Percentiles rank a stretch among this genome's conserved stretches.
These are phyloP conservation scores for Pissodes strobi DNA, from an alignment of 1,140 invertebrate genomes.

Conservation along the genomic window DNA sequence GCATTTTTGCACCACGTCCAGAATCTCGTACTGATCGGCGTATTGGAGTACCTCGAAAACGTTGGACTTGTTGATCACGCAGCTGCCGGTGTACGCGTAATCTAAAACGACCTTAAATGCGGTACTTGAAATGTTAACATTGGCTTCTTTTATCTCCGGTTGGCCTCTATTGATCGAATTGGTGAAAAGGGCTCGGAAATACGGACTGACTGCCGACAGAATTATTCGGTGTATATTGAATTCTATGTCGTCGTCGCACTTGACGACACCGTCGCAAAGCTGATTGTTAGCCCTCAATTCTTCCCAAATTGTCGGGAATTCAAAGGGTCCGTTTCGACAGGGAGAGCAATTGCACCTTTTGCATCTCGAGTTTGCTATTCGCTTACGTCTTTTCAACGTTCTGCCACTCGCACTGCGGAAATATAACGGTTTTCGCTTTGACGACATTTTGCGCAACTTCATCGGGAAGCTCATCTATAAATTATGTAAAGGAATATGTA, in stretches of 20 bases:
- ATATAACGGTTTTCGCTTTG: slow-evolving; percentile 1
- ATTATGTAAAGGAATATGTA: too few relatives aligned
- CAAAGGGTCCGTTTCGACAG: slow-evolving; percentile 34
- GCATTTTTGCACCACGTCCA: slow-evolving; percentile 67
- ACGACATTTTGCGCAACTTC: slow-evolving; percentile 2
- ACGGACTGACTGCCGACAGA: slow-evolving; percentile 68
- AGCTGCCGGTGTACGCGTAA: slow-evolving; percentile 69
- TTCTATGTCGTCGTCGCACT: slow-evolving; percentile 64
- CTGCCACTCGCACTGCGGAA: not conserved
- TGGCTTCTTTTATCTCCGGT: slow-evolving; percentile 59
- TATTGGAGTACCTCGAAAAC: slow-evolving; percentile 65
- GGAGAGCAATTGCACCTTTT: not conserved
- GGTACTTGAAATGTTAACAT: slow-evolving; percentile 58
- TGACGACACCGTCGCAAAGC: slow-evolving; percentile 64
- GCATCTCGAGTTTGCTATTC: not conserved
- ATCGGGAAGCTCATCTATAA: slow-evolving; percentile 9
- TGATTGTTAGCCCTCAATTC: slow-evolving; percentile 64
- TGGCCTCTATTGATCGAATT: slow-evolving; percentile 63
- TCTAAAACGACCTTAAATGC: slow-evolving; percentile 65
- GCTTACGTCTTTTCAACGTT: slow-evolving; percentile 4
- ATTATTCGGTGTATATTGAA: slow-evolving; percentile 69
- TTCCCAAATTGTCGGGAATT: slow-evolving; percentile 67
- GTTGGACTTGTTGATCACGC: slow-evolving; percentile 62
- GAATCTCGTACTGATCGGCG: slow-evolving; percentile 68
- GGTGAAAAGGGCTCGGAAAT: slow-evolving; percentile 68